Conservation (phyloP, 2,797 vertebrate species). For the Chloroceryle amazona region DNA sequence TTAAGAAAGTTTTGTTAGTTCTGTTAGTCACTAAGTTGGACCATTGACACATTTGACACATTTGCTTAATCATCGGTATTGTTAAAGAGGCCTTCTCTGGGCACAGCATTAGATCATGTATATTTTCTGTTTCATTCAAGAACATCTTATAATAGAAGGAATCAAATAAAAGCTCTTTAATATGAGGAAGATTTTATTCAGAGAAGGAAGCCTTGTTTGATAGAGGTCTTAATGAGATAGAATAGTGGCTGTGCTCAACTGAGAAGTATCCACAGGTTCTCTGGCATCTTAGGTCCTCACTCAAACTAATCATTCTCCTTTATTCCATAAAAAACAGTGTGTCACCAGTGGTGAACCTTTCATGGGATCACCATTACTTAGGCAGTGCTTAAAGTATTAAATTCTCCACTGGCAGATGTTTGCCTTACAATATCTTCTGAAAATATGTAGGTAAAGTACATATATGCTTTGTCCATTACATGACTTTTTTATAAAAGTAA, state of each 20-base stretch:
- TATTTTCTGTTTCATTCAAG: not conserved
- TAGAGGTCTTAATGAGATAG: not conserved
- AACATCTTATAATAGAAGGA: not conserved
- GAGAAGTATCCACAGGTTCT: not conserved
- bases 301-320: not conserved
- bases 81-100: not conserved
- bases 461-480: not conserved
- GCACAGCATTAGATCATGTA: not conserved
- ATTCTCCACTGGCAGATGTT: not conserved
- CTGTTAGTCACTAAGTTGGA: not conserved
- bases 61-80: not conserved
- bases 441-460: not conserved
- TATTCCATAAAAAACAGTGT: not conserved
- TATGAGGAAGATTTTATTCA: not conserved
- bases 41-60: not conserved
- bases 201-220: not conserved
- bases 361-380: not conserved
- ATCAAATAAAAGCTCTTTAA: constrained; percentile 22
- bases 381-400: not conserved
- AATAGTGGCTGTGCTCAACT: not conserved
- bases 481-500: not conserved
- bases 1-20: not conserved
- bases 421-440: not conserved
- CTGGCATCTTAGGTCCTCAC: not conserved
- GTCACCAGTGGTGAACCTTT: not conserved